phyloP scores from a whole-genome alignment of 2,113 vertebrate species.

The Mormyrus lacerda region DNA sequence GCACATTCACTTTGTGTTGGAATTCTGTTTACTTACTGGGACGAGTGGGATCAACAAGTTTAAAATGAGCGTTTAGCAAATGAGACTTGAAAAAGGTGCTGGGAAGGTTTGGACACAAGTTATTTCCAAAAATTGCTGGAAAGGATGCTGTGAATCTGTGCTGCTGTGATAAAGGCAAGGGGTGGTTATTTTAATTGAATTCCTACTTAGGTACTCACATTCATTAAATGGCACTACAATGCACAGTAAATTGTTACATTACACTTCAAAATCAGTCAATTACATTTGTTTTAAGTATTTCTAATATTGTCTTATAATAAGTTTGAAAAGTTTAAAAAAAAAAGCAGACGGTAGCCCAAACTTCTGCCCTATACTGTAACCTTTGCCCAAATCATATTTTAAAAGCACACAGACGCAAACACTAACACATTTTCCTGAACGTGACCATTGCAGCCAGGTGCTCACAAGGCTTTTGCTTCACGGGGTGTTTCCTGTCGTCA shows the following conservation, averaged over 20 bases:
- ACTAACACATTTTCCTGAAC: neutral
- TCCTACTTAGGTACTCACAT: too few species aligned
- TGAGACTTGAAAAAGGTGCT: too few species aligned
- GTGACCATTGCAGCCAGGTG: neutral
- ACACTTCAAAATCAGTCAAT: neutral
- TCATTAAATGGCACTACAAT: neutral
- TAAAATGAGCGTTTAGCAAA: neutral
- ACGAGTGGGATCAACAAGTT: neutral
- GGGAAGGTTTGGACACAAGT: too few species aligned
- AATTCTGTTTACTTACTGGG: neutral
- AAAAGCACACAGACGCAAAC: neutral
- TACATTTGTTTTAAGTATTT: neutral
- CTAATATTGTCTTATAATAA: neutral
- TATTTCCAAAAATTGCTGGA: too few species aligned
- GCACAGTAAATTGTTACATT: neutral
- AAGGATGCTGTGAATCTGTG: too few species aligned
- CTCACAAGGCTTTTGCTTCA: neutral
- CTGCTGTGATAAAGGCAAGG: too few species aligned
- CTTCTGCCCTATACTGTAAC: neutral
- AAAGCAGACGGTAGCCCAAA: neutral
- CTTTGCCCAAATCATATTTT: neutral
- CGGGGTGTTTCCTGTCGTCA: neutral
- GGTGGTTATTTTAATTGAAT: neutral
- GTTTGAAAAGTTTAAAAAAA: neutral
- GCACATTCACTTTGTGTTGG: too few species aligned